These are phyloP conservation scores for Enteromius fasciolatus DNA, from an alignment of 2,797 vertebrate species.

Conservation along the genomic window DNA sequence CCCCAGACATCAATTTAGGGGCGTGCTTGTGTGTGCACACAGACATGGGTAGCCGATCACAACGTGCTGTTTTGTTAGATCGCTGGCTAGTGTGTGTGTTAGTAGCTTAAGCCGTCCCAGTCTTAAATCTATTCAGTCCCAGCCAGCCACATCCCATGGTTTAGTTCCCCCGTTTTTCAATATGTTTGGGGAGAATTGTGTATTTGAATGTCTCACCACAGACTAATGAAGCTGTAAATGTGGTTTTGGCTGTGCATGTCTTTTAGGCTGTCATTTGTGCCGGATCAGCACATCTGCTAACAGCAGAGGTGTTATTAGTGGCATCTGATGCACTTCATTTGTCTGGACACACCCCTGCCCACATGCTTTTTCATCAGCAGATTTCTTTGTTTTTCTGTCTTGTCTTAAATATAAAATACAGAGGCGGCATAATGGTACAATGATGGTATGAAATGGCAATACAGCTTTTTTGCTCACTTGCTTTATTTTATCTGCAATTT, in stretches of 20 bases:
- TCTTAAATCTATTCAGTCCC: slow-evolving; percentile 18
- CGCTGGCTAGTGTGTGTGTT: slow-evolving; percentile 31
- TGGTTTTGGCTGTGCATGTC: neutral
- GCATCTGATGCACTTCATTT: slow-evolving; percentile 31
- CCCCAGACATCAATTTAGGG: slow-evolving; percentile 49
- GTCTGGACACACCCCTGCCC: neutral
- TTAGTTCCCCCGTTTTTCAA: neutral
- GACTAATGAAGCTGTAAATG: slow-evolving; percentile 56
- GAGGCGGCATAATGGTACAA: neutral
- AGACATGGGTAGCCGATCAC: slow-evolving; percentile 22
- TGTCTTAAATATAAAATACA: neutral
- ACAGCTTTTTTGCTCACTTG: neutral
- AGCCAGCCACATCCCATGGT: neutral
- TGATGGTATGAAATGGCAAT: neutral
- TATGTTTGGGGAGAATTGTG: slow-evolving; percentile 7
- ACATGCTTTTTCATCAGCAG: slow-evolving; percentile 29
- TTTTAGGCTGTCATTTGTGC: slow-evolving; percentile 46
- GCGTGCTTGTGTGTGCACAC: slow-evolving; percentile 29
- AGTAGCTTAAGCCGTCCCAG: slow-evolving; percentile 42
- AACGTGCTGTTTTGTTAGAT: slow-evolving; percentile 46
- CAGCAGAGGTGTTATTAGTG: slow-evolving; percentile 14
- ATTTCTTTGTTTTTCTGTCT: slow-evolving; percentile 24
- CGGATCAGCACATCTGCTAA: slow-evolving; percentile 45
- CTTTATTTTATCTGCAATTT: neutral
- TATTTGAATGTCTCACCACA: slow-evolving; percentile 36